Base-by-base conservation (phyloP, 2,888 invertebrate species). In the Rotaria magnacalcarata region DNA sequence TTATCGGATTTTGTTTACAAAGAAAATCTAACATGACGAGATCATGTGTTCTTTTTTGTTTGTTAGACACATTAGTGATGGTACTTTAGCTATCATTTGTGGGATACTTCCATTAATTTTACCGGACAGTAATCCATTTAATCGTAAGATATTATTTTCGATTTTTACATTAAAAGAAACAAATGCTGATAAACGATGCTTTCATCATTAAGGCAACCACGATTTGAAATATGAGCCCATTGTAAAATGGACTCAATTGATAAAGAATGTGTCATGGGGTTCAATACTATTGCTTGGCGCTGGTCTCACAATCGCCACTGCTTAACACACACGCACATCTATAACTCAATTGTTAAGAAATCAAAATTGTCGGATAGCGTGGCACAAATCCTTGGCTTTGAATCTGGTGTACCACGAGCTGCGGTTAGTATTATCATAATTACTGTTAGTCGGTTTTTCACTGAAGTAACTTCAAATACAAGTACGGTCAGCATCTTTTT, bases 211-310 rank as follows among this genome's bases (percentile, higher is more conserved):
- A n/a, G n/a, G 34, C 11, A 3, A 8, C 24, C 43, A 54, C 21
- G 86, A 84, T 0, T 58, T 88, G 3, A 56, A 85, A 27, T 88
- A 88, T 67, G 93, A 94, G 0, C 93, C 94, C 0, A 92, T 96
- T 41, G 93, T 96, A 85, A 94, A 94, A 16, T 96, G 96, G 96
- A 94, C 94, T 87, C 94, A 94, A 80, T 93, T 96, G 47, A 95
- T 96, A 89, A 93, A 94, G 85, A 95, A 95, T 90, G 93, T 96
- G 88, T 96, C 96, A 8, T 96, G 96, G 96, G 95, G 95, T 60
- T 93, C 96, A 10, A 93, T 96, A 58, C 93, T 96, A 89, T 92
- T 96, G 85, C 92, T 96, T 84, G 90, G 90, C 84, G 58, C 54
- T 54, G 80, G 24, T 0, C 96, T 96, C 91, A 96, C 96, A 0